Base-by-base conservation (phyloP, 2,888 invertebrate genomes). In the Eupithecia tripunctaria region DNA sequence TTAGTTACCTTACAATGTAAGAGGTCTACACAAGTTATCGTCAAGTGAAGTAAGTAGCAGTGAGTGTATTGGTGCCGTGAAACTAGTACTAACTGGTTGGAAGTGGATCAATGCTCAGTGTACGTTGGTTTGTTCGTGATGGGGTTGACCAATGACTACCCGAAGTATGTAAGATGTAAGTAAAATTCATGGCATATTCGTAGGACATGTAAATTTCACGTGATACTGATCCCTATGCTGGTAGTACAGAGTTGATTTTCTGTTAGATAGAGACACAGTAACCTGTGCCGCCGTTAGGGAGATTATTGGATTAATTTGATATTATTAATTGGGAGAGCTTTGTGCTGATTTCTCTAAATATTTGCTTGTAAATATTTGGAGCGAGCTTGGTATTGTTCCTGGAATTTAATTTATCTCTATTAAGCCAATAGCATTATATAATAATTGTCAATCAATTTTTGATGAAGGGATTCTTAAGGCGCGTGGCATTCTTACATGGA, bases 321-420 rank as follows among this genome's bases (percentile, higher is more conserved):
- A n/a, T 18, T 72, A 72, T 64, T 51, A 65, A 66, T 67, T 64
- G 32, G 41, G 41, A 63, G 36, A 67, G 56, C 25, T 67, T 62
- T 21, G 51, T 21, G 56, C 63, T 8, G 12, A 67, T 71, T 60
- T 67, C 25, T 71, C 14, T 18, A 43, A 41, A 25, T 18, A 64
- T 41, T 59, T 25, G 4, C 56, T 21, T 59, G 25, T 21, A n/a
- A 47, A 21, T 59, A 59, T 27, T 59, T 59, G 59, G 10, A 27
- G 27, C 25, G 21, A 51, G 51, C 21, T 3, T 10, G 10, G 0
- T 21, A 21, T 51, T 47, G n/a, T n/a, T 51, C 51, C 18, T 18
- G 43, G 18, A n/a, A 43, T 18, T 43, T 18, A 18, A 43, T 43
- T 43, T 43, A 43, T 43, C 18, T 43, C 18, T 43, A 43, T 43